Percentiles rank a stretch among this genome's conserved stretches.
Evolutionary conservation across 2,113 vertebrate genomes (phyloP).

Genomic region (Cephalophus harveyi): DNA sequence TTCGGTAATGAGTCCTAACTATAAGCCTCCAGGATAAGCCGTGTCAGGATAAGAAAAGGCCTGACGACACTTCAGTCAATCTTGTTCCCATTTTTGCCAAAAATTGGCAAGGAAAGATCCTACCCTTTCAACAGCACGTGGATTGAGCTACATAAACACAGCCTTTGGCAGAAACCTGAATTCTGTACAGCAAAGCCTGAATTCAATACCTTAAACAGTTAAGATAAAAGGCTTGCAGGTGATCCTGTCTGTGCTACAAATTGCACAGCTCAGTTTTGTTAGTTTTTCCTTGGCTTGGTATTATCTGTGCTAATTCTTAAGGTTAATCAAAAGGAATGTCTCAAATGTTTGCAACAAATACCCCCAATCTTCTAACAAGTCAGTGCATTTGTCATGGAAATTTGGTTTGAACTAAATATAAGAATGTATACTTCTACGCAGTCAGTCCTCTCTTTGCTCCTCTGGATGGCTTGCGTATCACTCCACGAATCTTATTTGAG

Average conservation of each 20-base stretch:
- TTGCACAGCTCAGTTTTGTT: not conserved
- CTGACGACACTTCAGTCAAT: not conserved
- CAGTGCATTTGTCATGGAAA: not conserved
- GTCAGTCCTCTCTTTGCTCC: not conserved
- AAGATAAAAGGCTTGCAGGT: not conserved
- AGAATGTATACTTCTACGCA: not conserved
- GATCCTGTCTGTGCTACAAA: not conserved
- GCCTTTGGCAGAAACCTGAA: not conserved
- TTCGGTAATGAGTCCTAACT: not conserved
- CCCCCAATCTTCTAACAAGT: not conserved
- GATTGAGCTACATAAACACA: not conserved
- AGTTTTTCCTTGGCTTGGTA: not conserved
- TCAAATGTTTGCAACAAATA: not conserved
- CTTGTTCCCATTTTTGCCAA: not conserved
- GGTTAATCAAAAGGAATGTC: not conserved
- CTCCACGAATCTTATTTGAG: not conserved
- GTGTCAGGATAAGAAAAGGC: not conserved
- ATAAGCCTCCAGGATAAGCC: not conserved
- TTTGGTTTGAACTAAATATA: not conserved
- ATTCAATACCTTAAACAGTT: not conserved
- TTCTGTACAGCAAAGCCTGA: not conserved
- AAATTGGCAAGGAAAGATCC: not conserved
- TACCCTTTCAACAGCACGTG: not conserved
- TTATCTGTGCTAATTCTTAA: not conserved
- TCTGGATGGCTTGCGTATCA: not conserved